These are phyloP conservation scores for Aphis craccivora DNA, from an alignment of 1,140 invertebrate genomes.

Conservation along the genomic window DNA sequence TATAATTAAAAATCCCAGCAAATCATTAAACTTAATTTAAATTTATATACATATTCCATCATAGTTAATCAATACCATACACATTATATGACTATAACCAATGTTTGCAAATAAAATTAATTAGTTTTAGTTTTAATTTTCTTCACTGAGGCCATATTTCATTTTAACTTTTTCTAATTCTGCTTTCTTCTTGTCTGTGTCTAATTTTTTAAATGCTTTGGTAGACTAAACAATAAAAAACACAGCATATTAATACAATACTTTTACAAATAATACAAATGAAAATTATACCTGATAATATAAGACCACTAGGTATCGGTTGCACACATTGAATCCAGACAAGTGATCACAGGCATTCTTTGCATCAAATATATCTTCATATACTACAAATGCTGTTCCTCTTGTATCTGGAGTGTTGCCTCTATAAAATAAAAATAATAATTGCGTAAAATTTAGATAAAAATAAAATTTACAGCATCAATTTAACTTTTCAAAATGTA, in stretches of 20 bases:
- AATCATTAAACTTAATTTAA: neutral
- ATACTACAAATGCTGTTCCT: slow-evolving; percentile 98
- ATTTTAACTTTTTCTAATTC: slow-evolving; percentile 96
- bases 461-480: neutral
- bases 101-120: neutral
- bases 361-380: slow-evolving; percentile 99
- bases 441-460: neutral
- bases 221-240: slow-evolving; percentile 74
- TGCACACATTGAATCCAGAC: slow-evolving; percentile 99
- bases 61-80: neutral
- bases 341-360: slow-evolving; percentile 99
- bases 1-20: neutral
- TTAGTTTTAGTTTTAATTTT: slow-evolving; percentile 62
- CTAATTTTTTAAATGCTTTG: slow-evolving; percentile 95
- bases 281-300: slow-evolving; percentile 80
- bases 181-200: slow-evolving; percentile 96
- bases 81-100: neutral
- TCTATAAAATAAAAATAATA: slow-evolving; percentile 67
- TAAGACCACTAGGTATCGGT: slow-evolving; percentile 95
- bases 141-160: slow-evolving; percentile 81
- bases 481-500: neutral
- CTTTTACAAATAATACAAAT: neutral
- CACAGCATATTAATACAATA: neutral
- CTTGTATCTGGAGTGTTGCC: slow-evolving; percentile 97
- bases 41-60: slow-evolving; percentile 28